Evolutionary conservation across 2,888 invertebrate genomes (phyloP).

Genomic region (Caenorhabditis sp.): DNA sequence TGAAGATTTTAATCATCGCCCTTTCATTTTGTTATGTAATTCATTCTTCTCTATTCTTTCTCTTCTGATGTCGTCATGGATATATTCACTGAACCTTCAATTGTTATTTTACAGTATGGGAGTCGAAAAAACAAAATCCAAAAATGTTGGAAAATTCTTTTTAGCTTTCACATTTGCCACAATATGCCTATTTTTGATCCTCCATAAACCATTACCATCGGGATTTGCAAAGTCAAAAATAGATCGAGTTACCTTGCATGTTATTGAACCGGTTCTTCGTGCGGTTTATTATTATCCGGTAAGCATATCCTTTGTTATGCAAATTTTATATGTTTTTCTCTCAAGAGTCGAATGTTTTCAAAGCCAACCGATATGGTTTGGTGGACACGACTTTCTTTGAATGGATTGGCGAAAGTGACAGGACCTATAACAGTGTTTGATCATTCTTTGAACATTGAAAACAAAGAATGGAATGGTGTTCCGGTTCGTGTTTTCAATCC

Average conservation of each 20-base stretch:
- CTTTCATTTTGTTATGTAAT: background rate
- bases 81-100: background rate
- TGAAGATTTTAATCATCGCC: background rate
- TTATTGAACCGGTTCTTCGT: slow-evolving; percentile 52
- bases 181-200: slow-evolving; percentile 2
- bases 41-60: background rate
- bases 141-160: background rate
- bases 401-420: slow-evolving; percentile 22
- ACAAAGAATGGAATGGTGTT: slow-evolving; percentile 21
- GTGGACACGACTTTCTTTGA: slow-evolving; percentile 50
- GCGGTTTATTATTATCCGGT: slow-evolving; percentile 58
- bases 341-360: slow-evolving; percentile 44
- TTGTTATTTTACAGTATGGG: background rate
- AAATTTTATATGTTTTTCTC: slow-evolving; percentile 4
- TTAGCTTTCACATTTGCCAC: background rate
- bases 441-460: background rate
- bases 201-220: slow-evolving; percentile 51
- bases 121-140: background rate
- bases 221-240: slow-evolving; percentile 40
- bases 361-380: slow-evolving; percentile 34
- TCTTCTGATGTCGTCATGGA: background rate
- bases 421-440: slow-evolving; percentile 21
- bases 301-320: slow-evolving; percentile 11
- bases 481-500: slow-evolving; percentile 53
- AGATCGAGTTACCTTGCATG: slow-evolving; percentile 46